Percentiles rank a stretch among this genome's conserved stretches.
Conservation (phyloP, 1,140 invertebrate species). For the Lordiphosa mommai region DNA sequence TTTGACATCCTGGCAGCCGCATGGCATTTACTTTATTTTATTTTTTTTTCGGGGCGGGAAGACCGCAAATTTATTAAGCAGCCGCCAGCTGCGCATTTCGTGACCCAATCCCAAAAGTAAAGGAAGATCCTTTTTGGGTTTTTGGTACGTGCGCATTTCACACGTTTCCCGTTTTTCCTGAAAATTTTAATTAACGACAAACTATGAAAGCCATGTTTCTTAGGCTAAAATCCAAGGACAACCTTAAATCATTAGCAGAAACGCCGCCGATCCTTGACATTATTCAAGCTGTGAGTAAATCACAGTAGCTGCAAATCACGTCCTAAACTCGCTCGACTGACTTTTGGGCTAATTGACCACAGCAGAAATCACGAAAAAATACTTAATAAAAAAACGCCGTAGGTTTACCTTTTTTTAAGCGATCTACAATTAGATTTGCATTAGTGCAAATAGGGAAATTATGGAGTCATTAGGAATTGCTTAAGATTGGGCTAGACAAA, state of each 20-base stretch:
- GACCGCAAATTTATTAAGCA: constrained; percentile 72
- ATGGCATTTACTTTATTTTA: constrained; percentile 14
- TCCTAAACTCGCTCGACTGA: constrained; percentile 18
- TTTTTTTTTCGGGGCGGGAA: constrained; percentile 62
- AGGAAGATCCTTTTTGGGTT: constrained; percentile 1
- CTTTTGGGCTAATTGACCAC: not conserved
- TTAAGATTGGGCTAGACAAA: no score
- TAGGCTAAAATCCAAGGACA: constrained; percentile 3
- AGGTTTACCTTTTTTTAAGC: constrained; percentile 11
- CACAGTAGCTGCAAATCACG: constrained; percentile 37
- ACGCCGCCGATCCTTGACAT: no score
- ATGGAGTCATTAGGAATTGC: not conserved
- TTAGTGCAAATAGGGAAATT: not conserved
- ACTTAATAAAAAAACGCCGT: not conserved
- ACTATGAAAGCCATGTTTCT: constrained; percentile 46
- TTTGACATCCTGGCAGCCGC: constrained; percentile 21
- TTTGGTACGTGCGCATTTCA: constrained; percentile 61
- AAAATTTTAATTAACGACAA: constrained; percentile 61
- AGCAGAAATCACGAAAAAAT: constrained; percentile 31
- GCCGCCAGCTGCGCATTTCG: constrained; percentile 36
- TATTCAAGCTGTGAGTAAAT: no score
- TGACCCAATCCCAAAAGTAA: constrained; percentile 17
- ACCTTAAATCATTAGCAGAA: not conserved
- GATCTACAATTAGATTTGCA: constrained; percentile 16
- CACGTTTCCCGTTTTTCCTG: constrained; percentile 39